phyloP scores from a whole-genome alignment of 2,797 vertebrate species.

The Ptychobarbus kaznakovi region DNA sequence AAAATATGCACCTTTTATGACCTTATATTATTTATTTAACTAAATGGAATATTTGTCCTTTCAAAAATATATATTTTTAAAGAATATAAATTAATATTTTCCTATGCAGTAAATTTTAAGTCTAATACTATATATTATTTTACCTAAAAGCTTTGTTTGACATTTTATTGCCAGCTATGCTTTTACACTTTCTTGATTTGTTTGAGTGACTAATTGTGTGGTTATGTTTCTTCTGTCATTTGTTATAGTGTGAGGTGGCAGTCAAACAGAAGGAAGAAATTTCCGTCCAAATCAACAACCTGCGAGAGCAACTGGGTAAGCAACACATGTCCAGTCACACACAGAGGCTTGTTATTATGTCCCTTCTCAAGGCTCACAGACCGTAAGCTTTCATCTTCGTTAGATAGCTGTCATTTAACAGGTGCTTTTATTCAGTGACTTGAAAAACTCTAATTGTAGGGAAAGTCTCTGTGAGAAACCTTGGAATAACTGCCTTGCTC shows the following conservation, averaged over 20 bases:
- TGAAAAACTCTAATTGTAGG: conserved; percentile 21
- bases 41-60: background rate
- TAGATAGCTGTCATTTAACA: conserved; percentile 22
- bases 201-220: background rate
- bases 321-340: background rate
- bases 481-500: conserved; percentile 28
- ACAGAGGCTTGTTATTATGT: background rate
- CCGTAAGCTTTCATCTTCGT: conserved; percentile 30
- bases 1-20: background rate
- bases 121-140: background rate
- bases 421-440: conserved; percentile 35
- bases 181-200: background rate
- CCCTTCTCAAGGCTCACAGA: background rate
- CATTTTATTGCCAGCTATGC: background rate
- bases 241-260: conserved; percentile 78
- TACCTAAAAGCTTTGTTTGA: background rate
- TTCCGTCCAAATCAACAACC: conserved; percentile 79
- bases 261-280: conserved; percentile 78
- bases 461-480: conserved; percentile 29
- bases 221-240: conserved; percentile 29
- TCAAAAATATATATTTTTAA: background rate
- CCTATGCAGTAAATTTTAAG: background rate
- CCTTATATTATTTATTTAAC: background rate
- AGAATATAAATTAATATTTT: background rate
- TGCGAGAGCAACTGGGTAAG: conserved; percentile 85